phyloP scores from a whole-genome alignment of 2,113 vertebrate genomes.

The Ardeotis arabs region DNA sequence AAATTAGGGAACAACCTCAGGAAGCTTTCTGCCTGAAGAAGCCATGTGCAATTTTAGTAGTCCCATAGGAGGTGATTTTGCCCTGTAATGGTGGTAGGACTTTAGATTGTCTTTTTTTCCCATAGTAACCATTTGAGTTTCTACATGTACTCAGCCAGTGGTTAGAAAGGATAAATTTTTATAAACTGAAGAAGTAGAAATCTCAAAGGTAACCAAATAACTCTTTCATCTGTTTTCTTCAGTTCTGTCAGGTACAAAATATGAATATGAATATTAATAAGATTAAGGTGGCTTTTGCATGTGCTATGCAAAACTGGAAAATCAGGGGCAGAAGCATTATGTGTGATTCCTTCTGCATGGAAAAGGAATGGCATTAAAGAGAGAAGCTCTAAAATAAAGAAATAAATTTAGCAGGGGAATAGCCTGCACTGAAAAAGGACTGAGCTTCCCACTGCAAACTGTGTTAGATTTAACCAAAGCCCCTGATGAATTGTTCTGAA shows the following conservation, averaged over 20 bases:
- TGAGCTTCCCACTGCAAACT: neutral
- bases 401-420: neutral
- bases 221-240: slow-evolving; percentile 4
- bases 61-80: neutral
- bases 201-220: neutral
- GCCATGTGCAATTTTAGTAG: neutral
- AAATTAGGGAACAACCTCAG: neutral
- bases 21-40: neutral
- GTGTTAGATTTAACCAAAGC: neutral
- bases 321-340: neutral
- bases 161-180: neutral
- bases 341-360: neutral
- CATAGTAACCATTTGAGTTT: neutral
- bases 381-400: neutral
- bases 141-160: neutral
- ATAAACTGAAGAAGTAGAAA: slow-evolving; percentile 26
- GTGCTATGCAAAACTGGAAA: neutral
- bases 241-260: neutral
- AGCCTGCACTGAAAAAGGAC: neutral
- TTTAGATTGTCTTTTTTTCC: neutral
- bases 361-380: neutral
- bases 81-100: neutral
- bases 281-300: neutral
- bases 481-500: neutral
- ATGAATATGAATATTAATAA: neutral